phyloP scores from a whole-genome alignment of 2,113 vertebrate genomes.

The Ailuropoda melanoleuca region DNA sequence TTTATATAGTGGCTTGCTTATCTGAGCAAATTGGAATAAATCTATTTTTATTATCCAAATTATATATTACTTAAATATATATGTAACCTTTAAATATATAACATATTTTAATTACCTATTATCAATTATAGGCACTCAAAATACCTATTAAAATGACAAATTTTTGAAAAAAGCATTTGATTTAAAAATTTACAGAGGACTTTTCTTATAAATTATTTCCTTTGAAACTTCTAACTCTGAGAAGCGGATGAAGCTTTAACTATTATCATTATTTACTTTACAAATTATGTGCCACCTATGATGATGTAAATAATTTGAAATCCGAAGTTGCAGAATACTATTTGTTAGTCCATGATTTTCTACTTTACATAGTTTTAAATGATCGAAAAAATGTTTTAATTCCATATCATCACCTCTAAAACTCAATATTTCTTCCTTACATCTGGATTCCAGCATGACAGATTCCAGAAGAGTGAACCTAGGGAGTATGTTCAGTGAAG shows the following conservation, averaged over 20 bases:
- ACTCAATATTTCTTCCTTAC: background rate
- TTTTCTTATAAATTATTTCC: background rate
- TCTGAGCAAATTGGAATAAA: background rate
- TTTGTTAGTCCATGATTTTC: background rate
- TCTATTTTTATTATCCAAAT: background rate
- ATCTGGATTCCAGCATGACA: background rate
- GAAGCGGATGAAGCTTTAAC: background rate
- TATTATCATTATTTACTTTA: background rate
- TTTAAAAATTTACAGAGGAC: background rate
- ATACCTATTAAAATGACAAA: background rate
- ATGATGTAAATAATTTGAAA: background rate
- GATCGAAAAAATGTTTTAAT: background rate
- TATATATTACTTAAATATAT: background rate
- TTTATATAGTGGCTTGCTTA: background rate
- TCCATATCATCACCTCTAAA: background rate
- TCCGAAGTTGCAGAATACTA: background rate
- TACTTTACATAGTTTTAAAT: background rate
- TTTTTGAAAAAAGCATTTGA: background rate
- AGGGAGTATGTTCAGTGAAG: background rate
- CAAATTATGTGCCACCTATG: background rate
- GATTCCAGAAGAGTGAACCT: background rate
- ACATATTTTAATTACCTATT: background rate
- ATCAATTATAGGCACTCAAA: background rate
- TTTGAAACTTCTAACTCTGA: background rate
- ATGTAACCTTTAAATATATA: background rate